Base-by-base conservation (phyloP, 2,113 vertebrate species). In the Oplegnathus fasciatus region DNA sequence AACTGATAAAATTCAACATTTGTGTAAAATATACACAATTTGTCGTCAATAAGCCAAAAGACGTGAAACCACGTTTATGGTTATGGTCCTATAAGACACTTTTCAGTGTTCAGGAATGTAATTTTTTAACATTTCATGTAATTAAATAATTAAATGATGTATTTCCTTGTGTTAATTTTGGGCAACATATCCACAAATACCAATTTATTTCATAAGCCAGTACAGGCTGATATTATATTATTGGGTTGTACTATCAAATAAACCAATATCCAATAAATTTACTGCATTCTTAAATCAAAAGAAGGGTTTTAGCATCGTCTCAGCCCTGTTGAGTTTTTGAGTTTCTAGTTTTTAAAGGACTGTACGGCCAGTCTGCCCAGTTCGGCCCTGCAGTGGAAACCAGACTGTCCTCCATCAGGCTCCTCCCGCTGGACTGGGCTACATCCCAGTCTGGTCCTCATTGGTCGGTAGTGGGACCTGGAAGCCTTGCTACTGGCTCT, bases 401-500 rank as follows among this genome's bases (percentile, higher is more conserved):
- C 60, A 80, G 37, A 11, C n/a, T 0, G 54, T 75, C 70, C 64
- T 32, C 52, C 22, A 58, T 44, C 55, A 69, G 46, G 62, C 48
- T 69, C 50, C 71, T 32, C 7, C 67, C 80, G 46, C 52, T 48
- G 57, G 61, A 67, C 72, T 5, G 55, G 64, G 6, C 44, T 55
- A 52, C 58, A 28, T 65, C 74, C 80, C 74, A 24, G 48, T 54
- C 70, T 61, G 70, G 54, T 86, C 71, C 82, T 65, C 50, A 55
- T 30, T 40, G 73, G 60, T 78, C 18, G 5, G 60, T 3, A 46
- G 17, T 3, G 28, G 80, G 62, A 91, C 85, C 79, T 6, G 52
- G 37, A 57, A 83, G 78, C 80, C 80, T 68, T 9, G 11, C 62
- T 82, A 86, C n/a, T 75, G 68, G 84, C 67, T 80, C 68, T 60